These are phyloP conservation scores for Cisticola juncidis DNA, from an alignment of 2,113 vertebrate genomes.

Conservation along the genomic window DNA sequence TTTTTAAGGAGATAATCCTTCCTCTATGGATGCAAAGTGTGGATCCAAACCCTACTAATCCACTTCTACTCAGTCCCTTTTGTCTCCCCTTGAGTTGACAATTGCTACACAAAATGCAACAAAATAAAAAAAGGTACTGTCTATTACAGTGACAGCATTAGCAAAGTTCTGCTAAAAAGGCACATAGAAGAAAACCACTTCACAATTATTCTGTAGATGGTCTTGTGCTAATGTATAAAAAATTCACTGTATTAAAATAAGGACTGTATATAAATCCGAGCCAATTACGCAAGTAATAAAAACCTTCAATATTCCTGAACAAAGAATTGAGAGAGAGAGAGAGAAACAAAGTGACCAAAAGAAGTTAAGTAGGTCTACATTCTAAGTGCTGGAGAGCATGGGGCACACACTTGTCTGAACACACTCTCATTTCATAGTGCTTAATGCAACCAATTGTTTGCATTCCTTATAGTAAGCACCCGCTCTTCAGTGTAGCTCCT, in stretches of 20 bases:
- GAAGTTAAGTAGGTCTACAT: neutral
- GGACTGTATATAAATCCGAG: neutral
- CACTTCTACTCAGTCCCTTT: neutral
- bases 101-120: neutral
- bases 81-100: neutral
- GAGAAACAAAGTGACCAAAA: neutral
- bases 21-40: neutral
- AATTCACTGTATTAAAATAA: neutral
- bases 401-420: neutral
- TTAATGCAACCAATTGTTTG: constrained; percentile 5
- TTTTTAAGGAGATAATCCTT: neutral
- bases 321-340: neutral
- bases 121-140: neutral
- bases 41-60: neutral
- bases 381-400: neutral
- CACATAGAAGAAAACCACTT: neutral
- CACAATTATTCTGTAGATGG: neutral
- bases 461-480: neutral
- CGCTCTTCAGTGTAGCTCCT: neutral
- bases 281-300: neutral
- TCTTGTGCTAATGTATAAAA: neutral
- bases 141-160: neutral
- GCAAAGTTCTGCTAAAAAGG: neutral
- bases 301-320: neutral
- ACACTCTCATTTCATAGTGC: neutral